Percentiles rank a stretch among this genome's conserved stretches.
Evolutionary conservation across 1,140 invertebrate genomes (phyloP).

Genomic region (Ephestia elutella): DNA sequence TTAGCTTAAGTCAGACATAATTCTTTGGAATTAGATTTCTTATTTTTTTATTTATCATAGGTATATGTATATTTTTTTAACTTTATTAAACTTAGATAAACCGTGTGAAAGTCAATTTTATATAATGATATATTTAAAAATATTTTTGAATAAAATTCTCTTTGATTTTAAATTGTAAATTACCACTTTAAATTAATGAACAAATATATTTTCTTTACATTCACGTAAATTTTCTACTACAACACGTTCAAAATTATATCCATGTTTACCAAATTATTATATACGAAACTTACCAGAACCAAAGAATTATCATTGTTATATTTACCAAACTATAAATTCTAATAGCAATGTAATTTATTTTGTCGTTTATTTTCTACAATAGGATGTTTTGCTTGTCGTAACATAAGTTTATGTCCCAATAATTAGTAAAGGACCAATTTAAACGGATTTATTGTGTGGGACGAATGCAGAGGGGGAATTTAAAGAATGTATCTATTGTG

Average conservation of each 20-base stretch:
- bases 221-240: too few species aligned
- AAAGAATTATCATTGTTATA: neutral
- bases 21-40: too few species aligned
- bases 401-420: neutral
- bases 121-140: too few species aligned
- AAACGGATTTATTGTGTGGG: neutral
- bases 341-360: neutral
- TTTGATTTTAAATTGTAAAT: too few species aligned
- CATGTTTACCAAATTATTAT: neutral
- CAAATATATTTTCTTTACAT: too few species aligned
- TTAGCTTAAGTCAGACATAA: too few species aligned
- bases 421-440: constrained; percentile 1
- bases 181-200: too few species aligned
- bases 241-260: neutral
- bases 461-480: neutral
- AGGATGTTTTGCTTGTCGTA: neutral
- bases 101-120: too few species aligned
- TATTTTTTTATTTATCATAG: too few species aligned
- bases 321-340: neutral
- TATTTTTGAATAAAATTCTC: too few species aligned
- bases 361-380: neutral
- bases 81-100: too few species aligned
- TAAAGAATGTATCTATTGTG: neutral
- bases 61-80: too few species aligned
- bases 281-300: neutral